These are phyloP conservation scores for Oscheius sp. DNA, from an alignment of 2,888 invertebrate species.

Conservation along the genomic window DNA sequence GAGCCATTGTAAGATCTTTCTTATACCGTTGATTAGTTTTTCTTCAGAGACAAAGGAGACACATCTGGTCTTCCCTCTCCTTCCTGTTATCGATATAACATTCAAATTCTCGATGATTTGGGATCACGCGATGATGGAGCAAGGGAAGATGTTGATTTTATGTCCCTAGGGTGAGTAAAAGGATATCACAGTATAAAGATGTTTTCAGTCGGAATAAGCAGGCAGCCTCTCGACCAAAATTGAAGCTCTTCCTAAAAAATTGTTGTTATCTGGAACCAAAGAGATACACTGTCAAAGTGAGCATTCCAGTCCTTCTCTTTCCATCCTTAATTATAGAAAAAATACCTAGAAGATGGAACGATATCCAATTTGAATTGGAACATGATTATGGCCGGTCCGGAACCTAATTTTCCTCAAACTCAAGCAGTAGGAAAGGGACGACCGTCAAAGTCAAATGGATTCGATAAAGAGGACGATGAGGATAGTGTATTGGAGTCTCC, in stretches of 20 bases:
- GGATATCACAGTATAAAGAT: neutral
- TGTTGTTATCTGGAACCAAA: conserved; percentile 39
- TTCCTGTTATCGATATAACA: conserved; percentile 11
- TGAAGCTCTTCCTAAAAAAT: conserved; percentile 55
- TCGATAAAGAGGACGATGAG: conserved; percentile 1
- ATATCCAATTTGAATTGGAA: conserved; percentile 43
- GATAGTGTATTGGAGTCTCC: neutral
- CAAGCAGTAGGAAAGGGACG: conserved; percentile 48
- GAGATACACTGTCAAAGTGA: conserved; percentile 45
- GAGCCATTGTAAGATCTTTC: neutral
- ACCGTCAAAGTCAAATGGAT: conserved; percentile 30
- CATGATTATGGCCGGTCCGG: conserved; percentile 46
- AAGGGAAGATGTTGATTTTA: conserved; percentile 33
- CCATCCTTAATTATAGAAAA: conserved; percentile 28
- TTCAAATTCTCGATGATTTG: conserved; percentile 28
- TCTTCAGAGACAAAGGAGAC: conserved; percentile 3
- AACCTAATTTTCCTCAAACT: conserved; percentile 55
- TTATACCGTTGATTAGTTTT: neutral
- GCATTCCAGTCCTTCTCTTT: neutral
- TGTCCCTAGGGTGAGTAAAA: conserved; percentile 34
- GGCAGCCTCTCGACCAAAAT: conserved; percentile 41
- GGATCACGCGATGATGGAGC: conserved; percentile 28
- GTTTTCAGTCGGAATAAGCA: conserved; percentile 51
- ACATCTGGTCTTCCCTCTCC: conserved; percentile 1
- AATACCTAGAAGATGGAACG: conserved; percentile 31